Base-by-base conservation (phyloP, 2,113 vertebrate genomes). In the Amphilophus citrinellus region DNA sequence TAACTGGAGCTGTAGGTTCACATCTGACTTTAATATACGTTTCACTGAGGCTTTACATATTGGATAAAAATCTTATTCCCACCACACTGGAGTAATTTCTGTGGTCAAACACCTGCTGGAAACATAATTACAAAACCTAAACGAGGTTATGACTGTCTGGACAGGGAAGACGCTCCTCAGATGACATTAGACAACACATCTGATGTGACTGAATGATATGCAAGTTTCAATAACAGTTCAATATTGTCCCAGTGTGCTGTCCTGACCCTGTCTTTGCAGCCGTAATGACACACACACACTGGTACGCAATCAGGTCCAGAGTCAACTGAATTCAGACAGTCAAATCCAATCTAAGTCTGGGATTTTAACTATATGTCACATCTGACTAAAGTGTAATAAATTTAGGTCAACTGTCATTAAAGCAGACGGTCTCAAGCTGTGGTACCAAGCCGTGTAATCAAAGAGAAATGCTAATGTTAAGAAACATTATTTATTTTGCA, bases 181-280 rank as follows among this genome's bases (percentile, higher is more conserved):
- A 75, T 65, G 15, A 35, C 24, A 68, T 76, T 22, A 61, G 66
- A 68, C 47, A 53, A 66, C 3, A 58, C 42, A 56, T 61, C 14
- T 61, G 83, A 82, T 79, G 0, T 47, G 39, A 80, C 27, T 35
- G n/a, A 58, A 73, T 4, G 6, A 1, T 71, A 56, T 37, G 42
- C 9, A 6, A 73, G 15, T 37, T 87, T 61, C 79, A 90, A 80
- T 83, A 85, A 73, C 15, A 39, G 53, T 75, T 77, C 6, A 18
- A 60, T 80, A 80, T 81, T 61, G 53, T 47, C 79, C 27, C 61
- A 42, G 10, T 58, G 47, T 66, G 59, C 50, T 57, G 14, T 22
- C 35, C 76, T 65, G 56, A 85, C 76, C 17, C 68, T 14, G 37
- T 84, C 60, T 80, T 17, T 62, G 42, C 18, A 27, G 18, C 42